phyloP scores from a whole-genome alignment of 1,140 invertebrate genomes.

The Theocolax elegans region DNA sequence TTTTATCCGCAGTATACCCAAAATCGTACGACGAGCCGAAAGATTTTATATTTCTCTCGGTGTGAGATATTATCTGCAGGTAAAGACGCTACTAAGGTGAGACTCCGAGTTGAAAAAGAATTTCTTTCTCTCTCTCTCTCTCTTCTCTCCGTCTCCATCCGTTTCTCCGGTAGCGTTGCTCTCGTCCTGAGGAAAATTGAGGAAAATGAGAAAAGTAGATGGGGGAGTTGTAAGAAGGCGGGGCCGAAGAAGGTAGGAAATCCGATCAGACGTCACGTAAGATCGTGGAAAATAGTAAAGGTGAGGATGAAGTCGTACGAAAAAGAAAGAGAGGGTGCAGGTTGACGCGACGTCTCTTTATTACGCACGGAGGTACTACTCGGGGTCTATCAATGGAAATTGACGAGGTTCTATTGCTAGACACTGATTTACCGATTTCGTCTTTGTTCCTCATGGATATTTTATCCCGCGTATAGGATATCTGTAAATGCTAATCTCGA shows the following conservation, averaged over 20 bases:
- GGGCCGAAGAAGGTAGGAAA: constrained; percentile 8
- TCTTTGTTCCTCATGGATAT: neutral
- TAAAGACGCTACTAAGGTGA: neutral
- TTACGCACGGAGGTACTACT: neutral
- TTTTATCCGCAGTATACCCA: neutral
- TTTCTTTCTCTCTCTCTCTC: too few relatives aligned
- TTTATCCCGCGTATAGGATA: too few relatives aligned
- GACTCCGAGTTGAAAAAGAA: neutral
- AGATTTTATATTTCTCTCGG: constrained; percentile 38
- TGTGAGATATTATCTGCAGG: constrained; percentile 31
- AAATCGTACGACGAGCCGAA: constrained; percentile 19
- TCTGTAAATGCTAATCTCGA: too few relatives aligned
- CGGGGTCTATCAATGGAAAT: constrained; percentile 19
- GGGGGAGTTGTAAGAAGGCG: constrained; percentile 15
- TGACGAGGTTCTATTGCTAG: constrained; percentile 14
- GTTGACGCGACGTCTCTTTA: neutral
- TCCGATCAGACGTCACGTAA: constrained; percentile 34
- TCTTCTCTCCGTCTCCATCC: too few relatives aligned
- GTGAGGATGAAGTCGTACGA: constrained; percentile 16
- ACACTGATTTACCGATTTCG: constrained; percentile 19
- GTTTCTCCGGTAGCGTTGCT: neutral
- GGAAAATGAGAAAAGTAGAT: constrained; percentile 34
- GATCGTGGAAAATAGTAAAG: constrained; percentile 25
- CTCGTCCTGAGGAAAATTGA: constrained; percentile 16
- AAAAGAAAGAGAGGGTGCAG: neutral